These are phyloP conservation scores for Albula goreensis DNA, from an alignment of 2,113 vertebrate species.

Conservation along the genomic window DNA sequence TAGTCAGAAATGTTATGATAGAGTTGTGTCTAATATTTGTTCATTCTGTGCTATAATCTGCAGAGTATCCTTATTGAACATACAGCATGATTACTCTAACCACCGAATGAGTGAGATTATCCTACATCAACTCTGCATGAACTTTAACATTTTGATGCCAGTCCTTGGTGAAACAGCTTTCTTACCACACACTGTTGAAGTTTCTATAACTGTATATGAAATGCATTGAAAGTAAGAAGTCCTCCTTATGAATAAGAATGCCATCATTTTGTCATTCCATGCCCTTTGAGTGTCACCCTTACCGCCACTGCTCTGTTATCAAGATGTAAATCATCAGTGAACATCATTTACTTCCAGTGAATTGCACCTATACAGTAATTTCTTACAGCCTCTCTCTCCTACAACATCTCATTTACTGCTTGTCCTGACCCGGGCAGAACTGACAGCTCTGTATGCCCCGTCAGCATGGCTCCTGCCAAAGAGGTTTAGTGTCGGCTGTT, in stretches of 20 bases:
- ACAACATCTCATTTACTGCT: not conserved
- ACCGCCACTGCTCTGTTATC: not conserved
- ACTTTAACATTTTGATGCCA: not conserved
- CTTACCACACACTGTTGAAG: not conserved
- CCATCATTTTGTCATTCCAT: not conserved
- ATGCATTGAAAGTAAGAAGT: not conserved
- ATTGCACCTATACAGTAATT: not conserved
- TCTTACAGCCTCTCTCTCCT: not conserved
- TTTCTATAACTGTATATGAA: not conserved
- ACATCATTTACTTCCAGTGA: constrained; percentile 8
- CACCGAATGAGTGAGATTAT: not conserved
- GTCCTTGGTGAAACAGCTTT: not conserved
- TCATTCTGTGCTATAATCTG: not conserved
- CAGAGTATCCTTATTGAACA: not conserved
- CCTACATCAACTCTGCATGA: not conserved
- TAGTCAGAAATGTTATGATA: not conserved
- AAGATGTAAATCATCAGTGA: not conserved
- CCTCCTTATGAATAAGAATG: not conserved
- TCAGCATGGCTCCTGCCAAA: constrained; percentile 21
- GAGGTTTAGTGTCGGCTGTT: constrained; percentile 15
- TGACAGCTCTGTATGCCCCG: constrained; percentile 15
- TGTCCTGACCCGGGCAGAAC: not conserved
- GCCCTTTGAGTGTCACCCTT: not conserved
- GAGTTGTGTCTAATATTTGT: not conserved
- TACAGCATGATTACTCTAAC: not conserved